Percentiles rank a stretch among this genome's conserved stretches.
phyloP scores from a whole-genome alignment of 2,113 vertebrate species.

The Microcebus jonahi region DNA sequence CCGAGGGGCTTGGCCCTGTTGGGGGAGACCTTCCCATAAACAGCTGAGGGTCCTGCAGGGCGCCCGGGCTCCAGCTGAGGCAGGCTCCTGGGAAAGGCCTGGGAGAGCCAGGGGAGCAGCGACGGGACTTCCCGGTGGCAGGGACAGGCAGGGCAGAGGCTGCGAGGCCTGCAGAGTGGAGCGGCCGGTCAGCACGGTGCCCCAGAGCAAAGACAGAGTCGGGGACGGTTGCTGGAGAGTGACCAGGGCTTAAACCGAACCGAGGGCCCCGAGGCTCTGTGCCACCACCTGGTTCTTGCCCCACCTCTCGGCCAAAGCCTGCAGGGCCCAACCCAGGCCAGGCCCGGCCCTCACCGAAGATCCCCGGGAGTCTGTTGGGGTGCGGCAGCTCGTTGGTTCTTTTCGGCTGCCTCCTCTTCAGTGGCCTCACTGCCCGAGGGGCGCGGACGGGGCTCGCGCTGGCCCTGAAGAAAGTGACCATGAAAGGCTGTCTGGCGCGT shows the following conservation, averaged over 20 bases:
- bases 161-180: not conserved
- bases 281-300: not conserved
- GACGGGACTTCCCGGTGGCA: fast-evolving
- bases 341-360: conserved; percentile 86
- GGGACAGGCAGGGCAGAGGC: not conserved
- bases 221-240: not conserved
- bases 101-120: not conserved
- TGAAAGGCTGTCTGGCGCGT: conserved; percentile 95
- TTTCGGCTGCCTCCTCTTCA: conserved; percentile 87
- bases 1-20: not conserved
- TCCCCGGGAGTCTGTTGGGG: conserved; percentile 87
- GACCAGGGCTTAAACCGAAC: not conserved
- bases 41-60: too few species aligned
- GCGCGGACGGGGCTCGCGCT: conserved; percentile 86
- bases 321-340: not conserved
- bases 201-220: not conserved
- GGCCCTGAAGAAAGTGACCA: conserved; percentile 96
- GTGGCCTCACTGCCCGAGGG: conserved; percentile 86
- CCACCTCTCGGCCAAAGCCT: not conserved
- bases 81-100: not conserved
- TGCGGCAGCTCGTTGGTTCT: conserved; percentile 91
- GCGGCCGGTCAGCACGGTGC: not conserved
- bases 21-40: not conserved
- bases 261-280: not conserved
- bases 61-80: fast-evolving